Conservation (phyloP, 2,888 invertebrate genomes). For the Drosophila cognata region DNA sequence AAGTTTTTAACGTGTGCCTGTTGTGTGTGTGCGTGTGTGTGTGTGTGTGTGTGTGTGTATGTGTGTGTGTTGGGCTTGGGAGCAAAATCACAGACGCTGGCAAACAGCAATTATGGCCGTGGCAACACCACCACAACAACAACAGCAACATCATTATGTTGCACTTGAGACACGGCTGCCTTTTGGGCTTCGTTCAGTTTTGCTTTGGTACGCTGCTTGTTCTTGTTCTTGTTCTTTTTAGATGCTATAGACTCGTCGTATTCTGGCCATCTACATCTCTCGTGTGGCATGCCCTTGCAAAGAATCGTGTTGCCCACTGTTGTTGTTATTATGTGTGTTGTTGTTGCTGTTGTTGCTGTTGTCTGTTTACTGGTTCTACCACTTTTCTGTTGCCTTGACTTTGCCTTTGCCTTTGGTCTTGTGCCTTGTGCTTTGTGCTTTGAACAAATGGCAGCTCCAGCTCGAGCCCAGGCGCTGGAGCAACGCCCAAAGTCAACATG, state of each 20-base stretch:
- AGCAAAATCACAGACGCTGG: constrained; percentile 56
- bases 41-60: constrained; percentile 22
- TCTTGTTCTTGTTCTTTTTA: constrained; percentile 23
- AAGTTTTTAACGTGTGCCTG: constrained; percentile 13
- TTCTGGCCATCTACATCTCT: constrained; percentile 29
- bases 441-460: constrained; percentile 69
- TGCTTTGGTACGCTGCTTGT: constrained; percentile 31
- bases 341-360: constrained; percentile 25
- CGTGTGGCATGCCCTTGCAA: constrained; percentile 59
- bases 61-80: constrained; percentile 24
- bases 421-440: constrained; percentile 56
- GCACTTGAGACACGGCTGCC: constrained; percentile 56
- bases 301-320: constrained; percentile 43
- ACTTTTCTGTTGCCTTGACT: constrained; percentile 61
- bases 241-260: constrained; percentile 12
- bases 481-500: constrained; percentile 74
- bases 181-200: constrained; percentile 39
- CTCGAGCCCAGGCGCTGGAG: constrained; percentile 32
- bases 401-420: constrained; percentile 50
- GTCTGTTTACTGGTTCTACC: constrained; percentile 60
- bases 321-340: constrained; percentile 9
- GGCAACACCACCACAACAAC: constrained; percentile 41
- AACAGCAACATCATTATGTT: constrained; percentile 56
- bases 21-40: constrained; percentile 13
- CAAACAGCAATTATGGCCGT: constrained; percentile 61